A percentile compares a stretch with the other conserved stretches of the same genome.
Conservation (phyloP, 23 tunicate genomes). For the Ciona savignyi region DNA sequence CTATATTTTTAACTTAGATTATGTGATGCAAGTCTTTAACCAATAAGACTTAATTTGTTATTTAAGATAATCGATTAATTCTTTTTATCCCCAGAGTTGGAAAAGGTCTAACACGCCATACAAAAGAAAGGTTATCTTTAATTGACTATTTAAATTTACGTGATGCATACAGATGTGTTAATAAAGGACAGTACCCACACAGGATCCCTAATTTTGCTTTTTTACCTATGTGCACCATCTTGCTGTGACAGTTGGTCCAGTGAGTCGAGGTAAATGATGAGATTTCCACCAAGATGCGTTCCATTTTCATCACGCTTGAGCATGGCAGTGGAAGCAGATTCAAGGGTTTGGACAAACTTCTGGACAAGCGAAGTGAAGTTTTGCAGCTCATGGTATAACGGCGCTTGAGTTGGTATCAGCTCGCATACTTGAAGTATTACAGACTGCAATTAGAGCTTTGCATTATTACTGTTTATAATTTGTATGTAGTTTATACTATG, state of each 20-base stretch:
- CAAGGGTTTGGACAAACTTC: conserved; percentile 23
- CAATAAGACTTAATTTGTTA: too few relatives aligned
- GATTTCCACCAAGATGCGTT: neutral
- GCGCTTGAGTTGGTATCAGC: conserved; percentile 17
- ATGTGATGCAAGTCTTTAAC: too few relatives aligned
- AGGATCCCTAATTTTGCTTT: neutral
- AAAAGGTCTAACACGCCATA: too few relatives aligned
- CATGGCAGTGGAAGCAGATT: conserved; percentile 15
- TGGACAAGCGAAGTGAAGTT: conserved; percentile 40
- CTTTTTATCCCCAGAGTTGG: too few relatives aligned
- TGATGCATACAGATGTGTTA: too few relatives aligned
- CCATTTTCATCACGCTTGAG: conserved; percentile 3
- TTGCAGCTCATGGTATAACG: conserved; percentile 46
- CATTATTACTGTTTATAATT: neutral
- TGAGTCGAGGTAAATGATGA: conserved; percentile 62
- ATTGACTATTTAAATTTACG: too few relatives aligned
- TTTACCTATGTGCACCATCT: conserved; percentile 71
- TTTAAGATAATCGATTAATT: neutral
- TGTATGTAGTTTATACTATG: neutral
- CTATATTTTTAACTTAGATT: too few relatives aligned
- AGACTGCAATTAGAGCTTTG: conserved; percentile 33
- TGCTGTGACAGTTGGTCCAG: conserved; percentile 56
- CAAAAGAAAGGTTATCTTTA: too few relatives aligned
- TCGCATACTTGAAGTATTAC: conserved; percentile 57
- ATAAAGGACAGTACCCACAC: too few relatives aligned